Base-by-base conservation (phyloP, 2,797 vertebrate genomes). In the Tachyglossus aculeatus region DNA sequence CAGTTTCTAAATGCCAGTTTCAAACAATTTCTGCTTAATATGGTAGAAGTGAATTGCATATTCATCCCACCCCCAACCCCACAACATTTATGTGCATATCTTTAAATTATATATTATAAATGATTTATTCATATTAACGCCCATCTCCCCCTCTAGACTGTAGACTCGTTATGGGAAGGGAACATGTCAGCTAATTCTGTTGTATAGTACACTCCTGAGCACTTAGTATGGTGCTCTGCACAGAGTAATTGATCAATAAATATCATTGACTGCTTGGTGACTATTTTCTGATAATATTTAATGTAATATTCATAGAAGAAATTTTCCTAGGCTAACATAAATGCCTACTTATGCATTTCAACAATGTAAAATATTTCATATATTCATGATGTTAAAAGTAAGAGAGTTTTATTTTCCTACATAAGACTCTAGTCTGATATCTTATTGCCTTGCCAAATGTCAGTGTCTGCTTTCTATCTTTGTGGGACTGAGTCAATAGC, bases 401-500 rank as follows among this genome's bases (percentile, higher is more conserved):
- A 38, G 4, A 43, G 31, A 1, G 39, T 40, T 47, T 5, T 34
- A 71, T 22, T 71, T 62, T 16, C 39, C 47, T 56, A 1, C 50
- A 40, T 55, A 34, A 63, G 48, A 12, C 12, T 62, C 21, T 21
- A 16, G 22, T 82, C 77, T 53, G 43, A 34, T 67, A 61, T 25
- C 21, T 73, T 48, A 0, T 21, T 41, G 29, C 76, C 40, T 64
- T 61, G 52, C 19, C 43, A 86, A 78, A 82, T 34, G 33, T 56
- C 76, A 77, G 43, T 15, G 21, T 27, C 33, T 61, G 7, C 16
- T 66, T 57, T 57, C 24, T 60, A 14, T 62, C 34, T 60, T 67
- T 73, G 22, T 36, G 51, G 52, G 29, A 60, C 5, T 86, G 92
- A 90, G 90, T 91, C 76, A 83, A 78, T 88, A 74, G 80, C 85